These are phyloP conservation scores for Megalopta genalis DNA, from an alignment of 1,140 invertebrate genomes.

Conservation along the genomic window DNA sequence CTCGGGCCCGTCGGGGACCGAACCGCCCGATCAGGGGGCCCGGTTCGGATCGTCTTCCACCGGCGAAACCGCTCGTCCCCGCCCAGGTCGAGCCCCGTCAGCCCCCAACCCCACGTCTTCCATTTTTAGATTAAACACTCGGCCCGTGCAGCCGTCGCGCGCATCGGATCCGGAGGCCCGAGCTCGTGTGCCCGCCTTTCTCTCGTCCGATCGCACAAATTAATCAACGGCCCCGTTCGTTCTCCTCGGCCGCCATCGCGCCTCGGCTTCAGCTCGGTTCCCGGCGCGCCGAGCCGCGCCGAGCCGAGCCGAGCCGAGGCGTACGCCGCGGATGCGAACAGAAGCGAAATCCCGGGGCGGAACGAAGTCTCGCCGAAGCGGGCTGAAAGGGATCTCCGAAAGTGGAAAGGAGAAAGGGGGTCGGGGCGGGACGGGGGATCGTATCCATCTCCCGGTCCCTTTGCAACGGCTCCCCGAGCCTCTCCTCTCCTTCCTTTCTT, in stretches of 20 bases:
- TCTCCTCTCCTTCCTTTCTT: no score
- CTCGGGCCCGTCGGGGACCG: no score
- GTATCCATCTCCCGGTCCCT: background rate
- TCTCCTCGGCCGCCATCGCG: no score
- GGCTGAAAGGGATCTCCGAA: background rate
- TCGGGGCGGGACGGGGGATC: background rate
- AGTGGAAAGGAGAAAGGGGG: background rate
- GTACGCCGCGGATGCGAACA: background rate
- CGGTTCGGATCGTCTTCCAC: slow-evolving; percentile 42
- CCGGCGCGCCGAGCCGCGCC: no score
- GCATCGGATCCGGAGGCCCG: slow-evolving; percentile 53
- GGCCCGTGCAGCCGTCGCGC: slow-evolving; percentile 26
- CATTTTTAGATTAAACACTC: slow-evolving; percentile 55
- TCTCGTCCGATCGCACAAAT: slow-evolving; percentile 59
- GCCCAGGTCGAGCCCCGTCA: slow-evolving; percentile 42
- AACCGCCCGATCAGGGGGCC: background rate
- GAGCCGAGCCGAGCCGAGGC: no score
- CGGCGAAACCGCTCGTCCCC: slow-evolving; percentile 25
- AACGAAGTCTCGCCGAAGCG: background rate
- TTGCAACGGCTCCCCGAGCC: no score
- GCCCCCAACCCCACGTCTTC: slow-evolving; percentile 53
- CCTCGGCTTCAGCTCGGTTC: no score
- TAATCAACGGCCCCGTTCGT: slow-evolving; percentile 13
- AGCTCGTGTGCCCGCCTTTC: slow-evolving; percentile 57
- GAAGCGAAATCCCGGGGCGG: background rate